Evolutionary conservation across 2,797 vertebrate species (phyloP), one percentile per base, ranked within the genome.

Genomic region (Enteromius argenteus): DNA sequence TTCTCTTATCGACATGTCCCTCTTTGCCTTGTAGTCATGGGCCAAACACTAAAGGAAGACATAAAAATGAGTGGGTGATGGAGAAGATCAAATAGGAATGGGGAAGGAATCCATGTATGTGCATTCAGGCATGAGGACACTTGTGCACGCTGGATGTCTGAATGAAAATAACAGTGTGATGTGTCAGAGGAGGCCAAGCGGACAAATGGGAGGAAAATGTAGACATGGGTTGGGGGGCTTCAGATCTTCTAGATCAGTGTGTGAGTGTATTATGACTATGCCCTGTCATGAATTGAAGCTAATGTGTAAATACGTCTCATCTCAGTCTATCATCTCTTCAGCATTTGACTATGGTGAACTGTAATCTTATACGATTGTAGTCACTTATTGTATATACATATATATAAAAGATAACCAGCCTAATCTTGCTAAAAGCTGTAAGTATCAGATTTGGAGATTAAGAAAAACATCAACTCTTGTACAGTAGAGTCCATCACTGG

Each of bases 161-260:
- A 80, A 53, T 56, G 49, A 77, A 84, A 90, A 90, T 90, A 85
- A 81, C 49, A 87, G 69, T 11, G 9, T 17, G 86, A 90, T 88
- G 87, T 90, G 87, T 90, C 89, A 90, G 62, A 84, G 80, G 74
- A 81, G 69, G 78, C 73, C 56, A 17, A 58, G 67, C 17, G 74
- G 27, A 51, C 44, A 5, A 85, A 76, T 44, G 11, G 66, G 80
- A 84, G 80, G 77, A 56, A 51, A 23, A 75, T 3, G 44, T 49
- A 85, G 80, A 58, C 78, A 21, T 15, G 1, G 17, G 9, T 49
- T 35, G 30, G 71, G 67, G 35, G 78, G 7, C 21, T 79, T 79
- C 30, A 67, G 32, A 37, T 53, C 35, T 58, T 81, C 1, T 32
- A 79, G 71, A 83, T 49, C 46, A 37, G 27, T 30, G 39, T 42